These are phyloP conservation scores for Heliocidaris tuberculata DNA, from an alignment of 35 echinoderm and acorn worm species.

Conservation along the genomic window DNA sequence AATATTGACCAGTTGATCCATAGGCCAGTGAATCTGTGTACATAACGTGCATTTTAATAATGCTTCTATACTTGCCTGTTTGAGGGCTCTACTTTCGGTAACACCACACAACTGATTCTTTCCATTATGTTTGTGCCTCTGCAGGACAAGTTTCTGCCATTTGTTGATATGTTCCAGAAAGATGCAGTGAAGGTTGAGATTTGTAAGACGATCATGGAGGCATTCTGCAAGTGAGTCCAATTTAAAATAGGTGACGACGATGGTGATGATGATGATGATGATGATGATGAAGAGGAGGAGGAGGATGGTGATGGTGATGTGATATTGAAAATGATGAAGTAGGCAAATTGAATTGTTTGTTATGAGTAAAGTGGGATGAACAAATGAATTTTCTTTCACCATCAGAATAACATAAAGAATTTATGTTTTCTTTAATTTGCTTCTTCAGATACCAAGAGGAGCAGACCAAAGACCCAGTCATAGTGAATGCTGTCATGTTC, in stretches of 20 bases:
- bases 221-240: slow-evolving; percentile 67
- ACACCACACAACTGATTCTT: not conserved
- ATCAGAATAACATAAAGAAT: too few relatives aligned
- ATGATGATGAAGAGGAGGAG: not conserved
- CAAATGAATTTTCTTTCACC: not conserved
- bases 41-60: too few relatives aligned
- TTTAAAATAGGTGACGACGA: not conserved
- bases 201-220: slow-evolving; percentile 89
- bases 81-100: not conserved
- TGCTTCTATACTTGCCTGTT: too few relatives aligned
- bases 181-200: slow-evolving; percentile 94
- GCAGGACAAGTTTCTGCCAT: slow-evolving; percentile 96
- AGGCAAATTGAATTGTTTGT: not conserved
- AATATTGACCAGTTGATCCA: too few relatives aligned
- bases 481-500: slow-evolving; percentile 93
- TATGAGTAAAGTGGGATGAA: not conserved
- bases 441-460: slow-evolving; percentile 65
- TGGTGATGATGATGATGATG: not conserved
- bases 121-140: not conserved
- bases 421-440: slow-evolving; percentile 3
- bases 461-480: slow-evolving; percentile 90
- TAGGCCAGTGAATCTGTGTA: too few relatives aligned
- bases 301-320: too few relatives aligned
- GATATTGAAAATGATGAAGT: too few relatives aligned
- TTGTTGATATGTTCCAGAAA: slow-evolving; percentile 98